Evolutionary conservation across 2,113 vertebrate species (phyloP).

Genomic region (Cettia cetti): DNA sequence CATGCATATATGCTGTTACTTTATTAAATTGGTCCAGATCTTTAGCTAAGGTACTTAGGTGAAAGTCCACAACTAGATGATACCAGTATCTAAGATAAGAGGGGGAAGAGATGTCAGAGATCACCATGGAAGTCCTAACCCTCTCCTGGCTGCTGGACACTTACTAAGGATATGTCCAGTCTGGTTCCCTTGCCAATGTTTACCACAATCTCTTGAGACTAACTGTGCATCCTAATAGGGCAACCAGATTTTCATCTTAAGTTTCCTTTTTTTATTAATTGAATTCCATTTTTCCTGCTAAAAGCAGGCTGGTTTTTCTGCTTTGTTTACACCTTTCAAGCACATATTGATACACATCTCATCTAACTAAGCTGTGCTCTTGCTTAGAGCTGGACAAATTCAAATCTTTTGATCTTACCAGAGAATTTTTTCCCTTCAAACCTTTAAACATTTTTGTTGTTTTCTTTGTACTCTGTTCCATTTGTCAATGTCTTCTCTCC

Average conservation of each 20-base stretch:
- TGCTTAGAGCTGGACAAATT: background rate
- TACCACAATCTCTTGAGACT: background rate
- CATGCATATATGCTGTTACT: accelerated
- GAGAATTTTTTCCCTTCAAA: constrained; percentile 19
- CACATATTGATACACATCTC: background rate
- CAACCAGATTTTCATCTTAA: background rate
- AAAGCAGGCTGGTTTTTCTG: background rate
- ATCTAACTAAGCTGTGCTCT: background rate
- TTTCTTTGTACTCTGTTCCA: constrained; percentile 30
- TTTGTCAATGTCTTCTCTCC: constrained; percentile 51
- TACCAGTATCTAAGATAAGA: background rate
- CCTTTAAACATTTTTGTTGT: constrained; percentile 52
- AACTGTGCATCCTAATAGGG: background rate
- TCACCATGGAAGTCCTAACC: background rate
- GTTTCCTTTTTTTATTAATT: background rate
- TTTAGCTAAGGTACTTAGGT: accelerated
- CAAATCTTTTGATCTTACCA: constrained; percentile 28
- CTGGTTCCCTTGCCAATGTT: background rate
- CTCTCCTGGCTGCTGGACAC: background rate
- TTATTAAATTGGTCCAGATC: background rate
- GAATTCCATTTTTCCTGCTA: background rate
- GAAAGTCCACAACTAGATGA: background rate
- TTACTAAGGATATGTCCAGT: background rate
- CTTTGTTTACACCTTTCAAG: constrained; percentile 33
- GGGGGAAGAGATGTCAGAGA: background rate